Evolutionary conservation across 1,140 invertebrate genomes (phyloP).

Genomic region (Anastrepha obliqua): DNA sequence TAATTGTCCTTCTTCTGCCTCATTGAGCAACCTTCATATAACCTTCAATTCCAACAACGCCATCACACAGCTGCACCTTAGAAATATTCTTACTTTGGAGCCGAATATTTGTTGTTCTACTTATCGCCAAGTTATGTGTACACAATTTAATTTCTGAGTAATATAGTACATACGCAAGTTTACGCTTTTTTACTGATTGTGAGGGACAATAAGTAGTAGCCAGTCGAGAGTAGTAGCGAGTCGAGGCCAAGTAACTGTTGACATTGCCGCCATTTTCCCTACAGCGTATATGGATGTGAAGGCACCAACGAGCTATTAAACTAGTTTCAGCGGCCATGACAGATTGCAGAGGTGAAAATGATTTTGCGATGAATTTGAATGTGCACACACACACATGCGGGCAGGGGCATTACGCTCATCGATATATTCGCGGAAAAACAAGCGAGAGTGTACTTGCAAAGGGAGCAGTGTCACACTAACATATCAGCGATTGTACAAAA

Average conservation of each 20-base stretch:
- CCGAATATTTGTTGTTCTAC: background rate
- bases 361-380: background rate
- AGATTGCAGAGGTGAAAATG: slow-evolving; percentile 24
- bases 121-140: slow-evolving; percentile 15
- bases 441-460: too few species aligned
- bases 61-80: background rate
- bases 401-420: background rate
- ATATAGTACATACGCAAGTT: slow-evolving; percentile 4
- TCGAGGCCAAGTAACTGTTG: slow-evolving; percentile 35
- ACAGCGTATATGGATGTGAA: background rate
- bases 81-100: background rate
- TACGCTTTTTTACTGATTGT: background rate
- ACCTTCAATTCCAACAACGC: background rate
- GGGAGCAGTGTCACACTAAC: too few species aligned
- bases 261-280: background rate
- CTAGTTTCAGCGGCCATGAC: background rate
- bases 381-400: background rate
- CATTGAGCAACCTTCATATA: background rate
- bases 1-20: background rate
- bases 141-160: background rate
- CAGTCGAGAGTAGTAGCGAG: slow-evolving; percentile 10
- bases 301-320: background rate
- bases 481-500: too few species aligned
- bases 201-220: background rate
- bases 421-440: too few species aligned